These are phyloP conservation scores for Mamestra configurata DNA, from an alignment of 1,140 invertebrate species.

Conservation along the genomic window DNA sequence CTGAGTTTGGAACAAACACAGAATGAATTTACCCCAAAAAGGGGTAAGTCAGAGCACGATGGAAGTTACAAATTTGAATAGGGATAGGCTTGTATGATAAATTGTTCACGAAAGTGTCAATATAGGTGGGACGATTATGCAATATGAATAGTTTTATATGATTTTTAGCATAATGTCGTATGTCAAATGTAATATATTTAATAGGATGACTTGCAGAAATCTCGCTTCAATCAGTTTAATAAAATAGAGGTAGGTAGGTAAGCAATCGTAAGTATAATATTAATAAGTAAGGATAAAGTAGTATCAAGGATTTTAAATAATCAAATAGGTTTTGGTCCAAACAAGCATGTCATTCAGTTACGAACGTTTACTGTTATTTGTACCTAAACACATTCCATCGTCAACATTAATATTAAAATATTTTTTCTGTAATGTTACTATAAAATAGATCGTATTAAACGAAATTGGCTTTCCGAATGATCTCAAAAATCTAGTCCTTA, in stretches of 20 bases:
- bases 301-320: neutral
- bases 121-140: constrained; percentile 85
- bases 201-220: neutral
- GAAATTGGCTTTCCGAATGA: constrained; percentile 81
- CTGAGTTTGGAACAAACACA: constrained; percentile 62
- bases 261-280: neutral
- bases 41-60: constrained; percentile 84
- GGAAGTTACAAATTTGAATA: constrained; percentile 86
- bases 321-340: neutral
- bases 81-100: constrained; percentile 71
- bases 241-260: too few species aligned
- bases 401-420: neutral
- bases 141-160: constrained; percentile 69
- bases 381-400: neutral
- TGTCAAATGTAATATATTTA: constrained; percentile 1
- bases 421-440: constrained; percentile 26
- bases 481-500: constrained; percentile 79
- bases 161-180: constrained; percentile 16
- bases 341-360: neutral
- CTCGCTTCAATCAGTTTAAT: neutral
- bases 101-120: constrained; percentile 57
- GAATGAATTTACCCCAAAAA: constrained; percentile 61
- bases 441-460: constrained; percentile 38
- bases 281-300: neutral
- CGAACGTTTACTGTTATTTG: neutral